A percentile compares a stretch with the other conserved stretches of the same genome.
These are phyloP conservation scores for Cossypha caffra DNA, from an alignment of 2,797 vertebrate species.

Conservation along the genomic window DNA sequence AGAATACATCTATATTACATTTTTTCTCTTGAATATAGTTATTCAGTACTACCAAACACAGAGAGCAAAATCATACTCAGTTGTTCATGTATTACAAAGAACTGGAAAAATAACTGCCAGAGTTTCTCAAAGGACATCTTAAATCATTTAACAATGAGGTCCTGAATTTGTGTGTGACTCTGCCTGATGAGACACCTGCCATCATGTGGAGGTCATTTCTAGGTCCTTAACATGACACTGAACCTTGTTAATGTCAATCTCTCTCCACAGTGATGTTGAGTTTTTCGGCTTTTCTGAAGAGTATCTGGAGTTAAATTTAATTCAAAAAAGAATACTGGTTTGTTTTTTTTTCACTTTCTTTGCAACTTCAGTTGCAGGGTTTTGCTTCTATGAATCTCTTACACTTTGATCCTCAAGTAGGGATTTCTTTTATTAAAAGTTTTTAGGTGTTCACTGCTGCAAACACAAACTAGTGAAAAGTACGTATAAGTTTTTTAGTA, in stretches of 20 bases:
- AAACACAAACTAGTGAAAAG: not conserved
- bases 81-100: not conserved
- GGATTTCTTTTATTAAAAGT: not conserved
- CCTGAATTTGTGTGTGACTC: not conserved
- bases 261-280: no score
- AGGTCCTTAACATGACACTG: not conserved
- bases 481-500: not conserved
- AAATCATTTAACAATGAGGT: not conserved
- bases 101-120: not conserved
- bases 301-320: not conserved
- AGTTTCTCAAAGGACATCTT: not conserved
- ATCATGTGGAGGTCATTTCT: not conserved
- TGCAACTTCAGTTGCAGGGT: not conserved
- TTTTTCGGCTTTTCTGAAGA: not conserved
- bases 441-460: not conserved
- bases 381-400: not conserved
- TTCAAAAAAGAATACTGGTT: not conserved
- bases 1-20: not conserved
- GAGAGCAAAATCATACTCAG: not conserved
- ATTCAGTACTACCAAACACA: not conserved
- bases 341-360: not conserved
- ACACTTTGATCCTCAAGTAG: not conserved
- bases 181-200: not conserved
- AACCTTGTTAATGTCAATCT: not conserved
- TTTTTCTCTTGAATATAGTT: not conserved